Conservation (phyloP, 1,140 invertebrate genomes). For the Xylocopa sonorina region DNA sequence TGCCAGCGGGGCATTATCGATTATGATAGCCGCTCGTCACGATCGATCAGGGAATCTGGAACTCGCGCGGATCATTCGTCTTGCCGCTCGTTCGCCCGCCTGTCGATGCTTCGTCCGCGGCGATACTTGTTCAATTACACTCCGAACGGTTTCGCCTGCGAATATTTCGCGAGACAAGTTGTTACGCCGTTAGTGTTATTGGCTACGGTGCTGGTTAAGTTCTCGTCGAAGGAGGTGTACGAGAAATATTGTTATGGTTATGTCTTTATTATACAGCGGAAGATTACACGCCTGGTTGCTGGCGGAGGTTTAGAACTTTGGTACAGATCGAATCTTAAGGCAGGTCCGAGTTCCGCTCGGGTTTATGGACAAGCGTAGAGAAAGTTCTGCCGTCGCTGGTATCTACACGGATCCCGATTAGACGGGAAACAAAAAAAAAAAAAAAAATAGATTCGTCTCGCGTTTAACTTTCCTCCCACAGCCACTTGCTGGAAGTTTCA, state of each 20-base stretch:
- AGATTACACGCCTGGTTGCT: not conserved
- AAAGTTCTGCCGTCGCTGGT: not conserved
- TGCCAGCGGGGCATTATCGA: slow-evolving; percentile 61
- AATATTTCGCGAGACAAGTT: not conserved
- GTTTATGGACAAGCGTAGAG: not conserved
- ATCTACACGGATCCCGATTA: too few relatives aligned
- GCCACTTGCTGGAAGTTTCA: not conserved
- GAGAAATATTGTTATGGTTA: slow-evolving; percentile 12
- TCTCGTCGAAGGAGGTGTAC: not conserved
- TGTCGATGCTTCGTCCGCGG: slow-evolving; percentile 6
- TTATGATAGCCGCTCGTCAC: slow-evolving; percentile 57
- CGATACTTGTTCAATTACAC: not conserved
- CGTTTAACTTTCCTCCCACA: not conserved
- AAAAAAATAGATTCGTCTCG: not conserved
- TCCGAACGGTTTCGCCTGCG: not conserved
- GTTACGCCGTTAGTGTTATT: not conserved
- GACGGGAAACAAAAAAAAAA: not conserved
- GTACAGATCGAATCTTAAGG: too few relatives aligned
- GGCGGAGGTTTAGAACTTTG: too few relatives aligned
- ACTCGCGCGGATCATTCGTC: slow-evolving; percentile 33
- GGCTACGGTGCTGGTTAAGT: not conserved
- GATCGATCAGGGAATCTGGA: slow-evolving; percentile 62
- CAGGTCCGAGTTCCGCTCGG: too few relatives aligned
- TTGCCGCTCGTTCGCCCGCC: slow-evolving; percentile 13
- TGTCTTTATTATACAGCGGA: not conserved